phyloP scores from a whole-genome alignment of 2,888 invertebrate genomes.

The Baccha elongata region DNA sequence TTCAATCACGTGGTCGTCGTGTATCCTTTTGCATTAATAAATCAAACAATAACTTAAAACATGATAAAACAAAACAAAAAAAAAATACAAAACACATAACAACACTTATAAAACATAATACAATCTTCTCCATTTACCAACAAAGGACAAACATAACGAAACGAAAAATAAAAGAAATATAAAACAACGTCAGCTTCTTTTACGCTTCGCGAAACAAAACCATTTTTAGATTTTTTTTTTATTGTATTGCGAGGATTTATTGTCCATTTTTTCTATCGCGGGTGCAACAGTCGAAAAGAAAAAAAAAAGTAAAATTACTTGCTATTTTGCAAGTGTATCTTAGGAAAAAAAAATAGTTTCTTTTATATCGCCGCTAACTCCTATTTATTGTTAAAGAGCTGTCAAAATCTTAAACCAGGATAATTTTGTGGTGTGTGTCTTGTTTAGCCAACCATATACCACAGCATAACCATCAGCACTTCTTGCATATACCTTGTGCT shows the following conservation, averaged over 20 bases:
- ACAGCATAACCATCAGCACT: constrained; percentile 32
- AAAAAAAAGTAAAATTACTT: constrained; percentile 19
- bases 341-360: constrained; percentile 45
- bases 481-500: constrained; percentile 22
- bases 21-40: constrained; percentile 58
- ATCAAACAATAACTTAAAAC: constrained; percentile 45
- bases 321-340: constrained; percentile 41
- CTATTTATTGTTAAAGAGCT: constrained; percentile 73
- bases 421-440: constrained; percentile 66
- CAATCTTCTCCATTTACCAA: constrained; percentile 25
- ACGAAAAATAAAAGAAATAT: constrained; percentile 21
- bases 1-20: constrained; percentile 53
- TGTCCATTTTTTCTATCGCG: constrained; percentile 24
- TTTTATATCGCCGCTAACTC: constrained; percentile 65
- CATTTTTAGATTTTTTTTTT: constrained; percentile 18
- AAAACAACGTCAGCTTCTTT: constrained; percentile 62
- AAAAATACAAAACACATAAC: constrained; percentile 13
- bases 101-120: not conserved
- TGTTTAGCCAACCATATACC: constrained; percentile 7
- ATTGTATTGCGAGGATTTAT: constrained; percentile 40
- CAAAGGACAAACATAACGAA: not conserved
- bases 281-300: constrained; percentile 35
- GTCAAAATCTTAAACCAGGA: constrained; percentile 72
- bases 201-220: constrained; percentile 52
- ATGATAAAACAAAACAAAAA: not conserved